A percentile compares a stretch with the other conserved stretches of the same genome.
phyloP scores from a whole-genome alignment of 2,113 vertebrate species.

The Herpailurus yagouaroundi region DNA sequence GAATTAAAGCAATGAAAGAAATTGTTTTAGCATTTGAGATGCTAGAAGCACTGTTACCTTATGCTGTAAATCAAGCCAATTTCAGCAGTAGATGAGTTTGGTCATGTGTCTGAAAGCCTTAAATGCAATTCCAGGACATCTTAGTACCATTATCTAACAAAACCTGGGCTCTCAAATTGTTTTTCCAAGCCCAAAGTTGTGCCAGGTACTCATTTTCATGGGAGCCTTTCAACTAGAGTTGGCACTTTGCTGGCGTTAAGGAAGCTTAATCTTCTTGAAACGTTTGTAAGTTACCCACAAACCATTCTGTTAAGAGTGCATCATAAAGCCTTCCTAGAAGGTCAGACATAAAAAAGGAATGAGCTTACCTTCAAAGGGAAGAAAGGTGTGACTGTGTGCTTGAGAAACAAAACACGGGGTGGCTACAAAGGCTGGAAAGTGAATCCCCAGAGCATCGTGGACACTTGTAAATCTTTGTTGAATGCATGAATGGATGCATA shows the following conservation, averaged over 20 bases:
- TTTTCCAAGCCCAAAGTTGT: neutral
- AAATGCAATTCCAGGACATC: neutral
- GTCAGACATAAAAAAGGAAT: neutral
- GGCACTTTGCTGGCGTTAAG: neutral
- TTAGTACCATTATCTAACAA: neutral
- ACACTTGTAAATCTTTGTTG: neutral
- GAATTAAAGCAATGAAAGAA: slow-evolving; percentile 42
- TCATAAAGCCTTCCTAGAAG: neutral
- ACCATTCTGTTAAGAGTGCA: neutral
- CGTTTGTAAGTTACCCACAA: neutral
- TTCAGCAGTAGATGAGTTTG: neutral
- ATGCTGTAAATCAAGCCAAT: neutral
- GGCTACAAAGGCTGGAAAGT: neutral
- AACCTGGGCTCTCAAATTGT: neutral
- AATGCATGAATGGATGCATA: neutral
- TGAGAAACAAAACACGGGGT: neutral
- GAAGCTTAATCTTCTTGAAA: neutral
- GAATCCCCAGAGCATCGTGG: neutral
- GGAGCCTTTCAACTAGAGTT: neutral
- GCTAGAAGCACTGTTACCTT: neutral
- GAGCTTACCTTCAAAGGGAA: neutral
- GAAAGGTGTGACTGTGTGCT: neutral
- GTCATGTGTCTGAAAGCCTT: neutral
- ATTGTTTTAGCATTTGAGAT: neutral
- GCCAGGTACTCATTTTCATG: neutral